Evolutionary conservation across 2,797 vertebrate species (phyloP), one percentile per base, ranked within the genome.

Genomic region (Rousettus madagascariensis): DNA sequence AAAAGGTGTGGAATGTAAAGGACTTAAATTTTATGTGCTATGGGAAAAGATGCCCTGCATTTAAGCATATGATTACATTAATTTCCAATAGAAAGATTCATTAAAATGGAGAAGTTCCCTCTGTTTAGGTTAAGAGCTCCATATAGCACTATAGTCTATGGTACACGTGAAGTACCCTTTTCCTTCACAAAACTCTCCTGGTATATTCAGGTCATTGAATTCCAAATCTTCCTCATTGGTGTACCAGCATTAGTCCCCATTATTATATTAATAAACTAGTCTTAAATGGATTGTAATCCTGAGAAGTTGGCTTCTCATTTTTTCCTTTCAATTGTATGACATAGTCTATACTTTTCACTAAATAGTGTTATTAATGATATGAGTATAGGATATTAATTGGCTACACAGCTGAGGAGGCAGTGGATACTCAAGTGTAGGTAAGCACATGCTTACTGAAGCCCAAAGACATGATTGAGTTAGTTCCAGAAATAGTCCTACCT

Each of bases 11-110:
- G 10, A 53, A 89, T 77, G 16, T 82, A 59, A 33, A 86, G 11
- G 8, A 36, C 49, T 91, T 6, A 3, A 66, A 94, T 97, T 92
- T 66, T 91, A 90, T 93, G 69, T 85, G 46, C 38, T 93, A 20
- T 24, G 68, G 36, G 41, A 97, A 53, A n/a, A 53, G 38, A 19
- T 55, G 15, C 12, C n/a, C 71, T 91, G 30, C 38, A 55, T 89
- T 85, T 74, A 77, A n/a, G n/a, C 9, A 17, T 46, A 71, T 2
- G 72, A 11, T 69, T 65, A 20, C 36, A 71, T 96, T 69, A n/a
- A 6, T 90, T 91, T 93, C 78, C 68, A 92, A 66, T 12, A 86
- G 66, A 8, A 82, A 91, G 20, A 49, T 71, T 49, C 77, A 17
- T 33, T 92, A 28, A 30, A 90, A 41, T 36, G 22, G 33, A 87